Evolutionary conservation across 2,797 vertebrate species (phyloP), one percentile per base, ranked within the genome.

Genomic region (Sebastes vulpes): DNA sequence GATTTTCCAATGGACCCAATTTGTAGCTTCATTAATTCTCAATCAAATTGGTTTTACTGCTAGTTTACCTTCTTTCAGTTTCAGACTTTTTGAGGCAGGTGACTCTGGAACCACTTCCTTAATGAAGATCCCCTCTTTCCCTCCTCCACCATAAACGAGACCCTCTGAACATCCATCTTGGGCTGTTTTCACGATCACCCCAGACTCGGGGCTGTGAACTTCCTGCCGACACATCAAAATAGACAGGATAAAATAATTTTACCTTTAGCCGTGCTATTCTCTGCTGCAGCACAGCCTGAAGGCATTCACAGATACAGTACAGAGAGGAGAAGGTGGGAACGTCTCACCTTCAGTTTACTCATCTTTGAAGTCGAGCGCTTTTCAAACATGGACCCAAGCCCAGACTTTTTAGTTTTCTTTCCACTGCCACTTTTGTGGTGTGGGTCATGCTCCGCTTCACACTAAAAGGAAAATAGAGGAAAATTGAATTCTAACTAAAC

Each of bases 71-170:
- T 98, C 97, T 96, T 91, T 97, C 61, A 99, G 90, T 85, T 92
- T 95, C 87, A 98, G 96, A 91, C 95, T 92, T 92, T 97, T 98
- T 74, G 97, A 98, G 2, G 98, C 98, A 4, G 98, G 94, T 38
- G 98, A 98, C 73, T 97, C 97, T 82, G 97, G 97, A 54, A 97
- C 94, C 56, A 99, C 97, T 83, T 97, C 95, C 82, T 97, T 97
- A 61, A 99, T 96, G 82, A 97, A 98, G 89, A 99, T 95, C 3
- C 99, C 98, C 4, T 97, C 96, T 79, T 93, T 93, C 50, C 97
- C 97, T 20, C 98, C 98, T 23, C 98, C 98, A 1, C 91, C 92
- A 74, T 99, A 96, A 31, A 97, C 94, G 20, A 99, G 96, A 82
- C 98, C 98, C 48, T 98, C 98, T 68, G 96, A 96, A 83, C 97